A percentile compares a stretch with the other conserved stretches of the same genome.
phyloP scores from a whole-genome alignment of 2,113 vertebrate species.

The Casuarius casuarius region DNA sequence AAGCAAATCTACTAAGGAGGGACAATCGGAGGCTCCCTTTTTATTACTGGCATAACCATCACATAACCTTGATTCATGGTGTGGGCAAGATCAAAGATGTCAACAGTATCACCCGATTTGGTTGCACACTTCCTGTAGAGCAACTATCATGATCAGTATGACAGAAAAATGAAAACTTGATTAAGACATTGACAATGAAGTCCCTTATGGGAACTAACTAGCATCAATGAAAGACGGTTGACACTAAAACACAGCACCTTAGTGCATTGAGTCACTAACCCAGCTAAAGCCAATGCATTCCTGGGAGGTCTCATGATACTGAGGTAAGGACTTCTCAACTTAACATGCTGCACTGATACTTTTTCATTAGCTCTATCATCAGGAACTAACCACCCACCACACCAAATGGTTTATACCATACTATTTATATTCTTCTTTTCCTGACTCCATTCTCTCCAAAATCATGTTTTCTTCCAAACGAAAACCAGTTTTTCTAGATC shows the following conservation, averaged over 20 bases:
- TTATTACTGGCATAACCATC: conserved; percentile 52
- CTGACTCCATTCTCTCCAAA: background rate
- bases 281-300: conserved; percentile 30
- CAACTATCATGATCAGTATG: conserved; percentile 15
- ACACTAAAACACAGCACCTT: background rate
- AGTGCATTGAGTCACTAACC: conserved; percentile 30
- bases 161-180: background rate
- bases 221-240: background rate
- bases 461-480: background rate
- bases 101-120: conserved; percentile 57
- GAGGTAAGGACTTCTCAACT: conserved; percentile 47
- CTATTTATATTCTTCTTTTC: conserved; percentile 2
- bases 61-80: conserved; percentile 61
- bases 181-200: background rate
- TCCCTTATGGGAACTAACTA: conserved; percentile 32
- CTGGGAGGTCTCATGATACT: conserved; percentile 45
- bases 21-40: background rate
- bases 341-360: background rate
- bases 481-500: conserved; percentile 35
- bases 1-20: conserved; percentile 33
- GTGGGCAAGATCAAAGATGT: conserved; percentile 46
- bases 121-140: conserved; percentile 44
- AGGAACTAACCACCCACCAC: conserved; percentile 1
- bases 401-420: conserved; percentile 22
- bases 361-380: conserved; percentile 38